phyloP scores from a whole-genome alignment of 2,797 vertebrate species.

The Phoxinus dragarum region DNA sequence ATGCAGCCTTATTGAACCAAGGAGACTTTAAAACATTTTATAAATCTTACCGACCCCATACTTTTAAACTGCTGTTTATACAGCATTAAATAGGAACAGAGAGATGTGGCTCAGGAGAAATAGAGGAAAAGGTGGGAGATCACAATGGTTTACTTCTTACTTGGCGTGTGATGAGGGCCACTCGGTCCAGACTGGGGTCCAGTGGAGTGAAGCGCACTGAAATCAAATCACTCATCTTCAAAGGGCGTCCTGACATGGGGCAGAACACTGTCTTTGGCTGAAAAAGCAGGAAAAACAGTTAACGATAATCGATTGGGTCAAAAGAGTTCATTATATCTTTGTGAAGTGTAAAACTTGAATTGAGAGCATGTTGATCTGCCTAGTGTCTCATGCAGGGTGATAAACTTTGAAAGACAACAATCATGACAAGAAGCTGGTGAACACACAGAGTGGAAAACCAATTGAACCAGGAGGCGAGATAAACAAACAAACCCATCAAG shows the following conservation, averaged over 20 bases:
- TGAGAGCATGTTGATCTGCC: neutral
- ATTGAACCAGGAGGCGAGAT: neutral
- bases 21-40: neutral
- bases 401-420: neutral
- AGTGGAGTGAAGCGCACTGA: conserved; percentile 82
- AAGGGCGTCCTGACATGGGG: conserved; percentile 87
- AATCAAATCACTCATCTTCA: conserved; percentile 87
- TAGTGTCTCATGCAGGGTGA: neutral
- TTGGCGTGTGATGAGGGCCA: conserved; percentile 86
- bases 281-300: conserved; percentile 1
- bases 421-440: neutral
- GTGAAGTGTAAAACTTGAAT: neutral
- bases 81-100: neutral
- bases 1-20: neutral
- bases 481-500: conserved; percentile 21
- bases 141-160: conserved; percentile 59
- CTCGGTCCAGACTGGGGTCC: conserved; percentile 83
- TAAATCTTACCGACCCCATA: too few relatives aligned
- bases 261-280: conserved; percentile 84
- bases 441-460: neutral
- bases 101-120: neutral
- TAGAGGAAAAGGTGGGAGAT: neutral
- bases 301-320: neutral
- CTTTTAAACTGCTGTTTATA: neutral
- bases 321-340: neutral